Evolutionary conservation across 2,888 invertebrate species (phyloP), one percentile per base, ranked within the genome.

Genomic region (Drosophila nr. medialis): DNA sequence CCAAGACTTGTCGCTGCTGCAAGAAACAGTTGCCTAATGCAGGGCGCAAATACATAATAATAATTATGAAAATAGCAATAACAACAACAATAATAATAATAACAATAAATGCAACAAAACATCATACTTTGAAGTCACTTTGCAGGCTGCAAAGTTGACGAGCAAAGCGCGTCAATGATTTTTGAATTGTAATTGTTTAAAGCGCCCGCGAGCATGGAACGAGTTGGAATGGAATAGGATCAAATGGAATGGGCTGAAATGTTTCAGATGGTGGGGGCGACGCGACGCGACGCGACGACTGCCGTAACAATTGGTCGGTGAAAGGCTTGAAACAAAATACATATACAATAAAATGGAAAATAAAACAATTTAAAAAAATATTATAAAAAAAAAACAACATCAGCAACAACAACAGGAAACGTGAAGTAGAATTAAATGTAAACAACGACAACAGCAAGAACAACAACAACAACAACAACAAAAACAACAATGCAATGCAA

Each of bases 111-210:
- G 58, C 58, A 77, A 72, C 53, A 62, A 50, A 49, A 34, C 56
- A 78, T 64, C 15, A 79, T 75, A 87, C 87, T 86, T 86, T 87
- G 87, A 86, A 89, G 86, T 86, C 75, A 77, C 30, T 49, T 86
- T 88, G 82, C 64, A 65, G 50, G 24, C 42, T 49, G 73, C 62
- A 71, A 80, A 80, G 69, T 80, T 77, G 75, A 63, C 66, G 77
- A 74, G 55, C 55, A 62, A 75, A 79, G 83, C 85, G 90, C 90
- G 83, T 90, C 90, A 91, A 90, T 91, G 90, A 90, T 83, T 91
- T 90, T 89, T 90, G 74, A 90, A 90, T 90, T 90, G 90, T 91
- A 90, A 90, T 91, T 91, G 83, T 90, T 91, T 80, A 80, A 80
- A 83, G 81, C 83, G 79, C 50, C 27, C 24, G 40, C 27, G 5